Evolutionary conservation across 2,113 vertebrate genomes (phyloP).

Genomic region (Coptodon rendalli): DNA sequence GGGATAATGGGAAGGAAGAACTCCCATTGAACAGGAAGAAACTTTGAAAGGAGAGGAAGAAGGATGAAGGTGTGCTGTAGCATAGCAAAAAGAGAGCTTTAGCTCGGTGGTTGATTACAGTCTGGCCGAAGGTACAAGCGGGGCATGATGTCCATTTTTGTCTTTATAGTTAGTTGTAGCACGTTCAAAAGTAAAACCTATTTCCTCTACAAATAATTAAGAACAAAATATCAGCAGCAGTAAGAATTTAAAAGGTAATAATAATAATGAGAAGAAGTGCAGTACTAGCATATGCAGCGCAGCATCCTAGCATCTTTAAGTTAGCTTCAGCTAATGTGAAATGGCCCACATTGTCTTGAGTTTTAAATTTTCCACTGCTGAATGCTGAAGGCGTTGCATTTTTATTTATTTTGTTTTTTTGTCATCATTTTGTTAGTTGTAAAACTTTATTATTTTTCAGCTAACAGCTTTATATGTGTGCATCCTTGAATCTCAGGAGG

Average conservation of each 20-base stretch:
- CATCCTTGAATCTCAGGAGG: not conserved
- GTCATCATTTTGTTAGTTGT: not conserved
- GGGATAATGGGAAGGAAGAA: not conserved
- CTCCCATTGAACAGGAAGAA: not conserved
- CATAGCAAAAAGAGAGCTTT: not conserved
- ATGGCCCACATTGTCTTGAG: not conserved
- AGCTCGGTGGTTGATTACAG: not conserved
- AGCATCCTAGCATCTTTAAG: not conserved
- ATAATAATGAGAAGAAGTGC: not conserved
- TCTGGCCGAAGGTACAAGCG: not conserved
- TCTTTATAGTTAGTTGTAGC: not conserved
- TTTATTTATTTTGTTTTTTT: not conserved
- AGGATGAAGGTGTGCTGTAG: not conserved
- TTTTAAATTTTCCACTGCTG: not conserved
- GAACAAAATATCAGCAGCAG: not conserved
- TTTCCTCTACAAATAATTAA: accelerated
- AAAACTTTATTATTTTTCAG: not conserved
- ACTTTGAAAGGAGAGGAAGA: not conserved
- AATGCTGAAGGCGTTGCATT: not conserved
- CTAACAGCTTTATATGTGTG: not conserved
- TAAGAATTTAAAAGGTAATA: not conserved
- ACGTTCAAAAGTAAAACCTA: not conserved
- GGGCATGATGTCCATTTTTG: not conserved
- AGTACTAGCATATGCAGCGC: not conserved
- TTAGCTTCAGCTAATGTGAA: not conserved